Percentiles rank a stretch among this genome's conserved stretches.
Conservation (phyloP, 2,113 vertebrate genomes). For the Lagenorhynchus albirostris region DNA sequence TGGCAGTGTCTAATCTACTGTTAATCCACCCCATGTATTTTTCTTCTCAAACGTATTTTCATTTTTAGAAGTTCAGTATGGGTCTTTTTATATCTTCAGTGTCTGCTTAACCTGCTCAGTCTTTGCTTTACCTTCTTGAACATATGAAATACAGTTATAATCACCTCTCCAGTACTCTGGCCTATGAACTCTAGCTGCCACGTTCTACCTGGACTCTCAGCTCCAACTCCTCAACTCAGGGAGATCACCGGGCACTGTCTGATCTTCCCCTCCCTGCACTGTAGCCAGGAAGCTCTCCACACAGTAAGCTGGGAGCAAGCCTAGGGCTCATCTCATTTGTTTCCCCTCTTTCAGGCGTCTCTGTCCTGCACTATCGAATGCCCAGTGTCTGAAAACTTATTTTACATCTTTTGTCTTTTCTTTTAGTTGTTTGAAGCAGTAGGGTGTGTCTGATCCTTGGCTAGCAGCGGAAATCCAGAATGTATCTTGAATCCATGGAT, state of each 20-base stretch:
- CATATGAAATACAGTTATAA: background rate
- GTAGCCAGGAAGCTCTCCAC: background rate
- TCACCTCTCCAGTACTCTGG: background rate
- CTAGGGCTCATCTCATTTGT: background rate
- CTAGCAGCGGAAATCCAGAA: background rate
- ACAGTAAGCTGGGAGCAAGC: background rate
- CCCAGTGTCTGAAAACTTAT: background rate
- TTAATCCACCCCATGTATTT: background rate
- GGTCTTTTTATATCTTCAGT: background rate
- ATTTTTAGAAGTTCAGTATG: background rate
- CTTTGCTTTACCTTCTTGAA: background rate
- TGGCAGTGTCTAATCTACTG: background rate
- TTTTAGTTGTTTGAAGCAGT: background rate
- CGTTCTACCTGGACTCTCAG: background rate
- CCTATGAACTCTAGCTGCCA: background rate
- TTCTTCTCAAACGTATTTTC: background rate
- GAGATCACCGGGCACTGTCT: background rate
- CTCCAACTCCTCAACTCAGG: background rate
- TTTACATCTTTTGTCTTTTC: background rate
- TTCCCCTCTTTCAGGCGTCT: background rate
- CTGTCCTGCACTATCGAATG: background rate
- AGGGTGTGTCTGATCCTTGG: background rate
- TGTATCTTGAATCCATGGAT: background rate
- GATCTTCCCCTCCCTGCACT: background rate
- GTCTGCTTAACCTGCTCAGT: background rate